Percentiles rank a stretch among this genome's conserved stretches.
Evolutionary conservation across 2,888 invertebrate genomes (phyloP).

Genomic region (Acronicta leporina): DNA sequence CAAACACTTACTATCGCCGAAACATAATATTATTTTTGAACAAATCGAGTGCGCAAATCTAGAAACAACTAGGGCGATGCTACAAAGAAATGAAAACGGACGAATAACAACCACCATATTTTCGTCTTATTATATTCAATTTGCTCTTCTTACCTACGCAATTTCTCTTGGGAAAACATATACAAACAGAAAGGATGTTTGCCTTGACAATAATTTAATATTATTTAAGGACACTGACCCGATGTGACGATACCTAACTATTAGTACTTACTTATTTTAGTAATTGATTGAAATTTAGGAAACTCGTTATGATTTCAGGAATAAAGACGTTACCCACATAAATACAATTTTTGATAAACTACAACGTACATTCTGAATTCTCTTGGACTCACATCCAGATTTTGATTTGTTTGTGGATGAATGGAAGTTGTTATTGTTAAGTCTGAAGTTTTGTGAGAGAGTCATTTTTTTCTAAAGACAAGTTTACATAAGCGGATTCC

Average conservation of each 20-base stretch:
- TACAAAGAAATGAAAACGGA: constrained; percentile 49
- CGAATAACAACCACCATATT: constrained; percentile 58
- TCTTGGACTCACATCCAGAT: no score
- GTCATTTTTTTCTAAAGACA: no score
- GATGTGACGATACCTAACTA: constrained; percentile 5
- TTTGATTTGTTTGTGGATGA: no score
- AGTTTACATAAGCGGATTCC: no score
- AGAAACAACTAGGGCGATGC: constrained; percentile 22
- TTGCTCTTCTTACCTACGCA: constrained; percentile 54
- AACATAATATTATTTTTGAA: background rate
- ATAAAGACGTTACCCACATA: no score
- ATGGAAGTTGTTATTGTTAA: no score
- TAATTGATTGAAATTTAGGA: constrained; percentile 7
- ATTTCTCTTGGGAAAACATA: constrained; percentile 47
- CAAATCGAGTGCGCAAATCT: background rate
- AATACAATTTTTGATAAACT: no score
- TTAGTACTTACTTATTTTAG: background rate
- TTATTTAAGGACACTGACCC: constrained; percentile 11
- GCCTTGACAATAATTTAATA: constrained; percentile 8
- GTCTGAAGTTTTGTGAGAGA: no score
- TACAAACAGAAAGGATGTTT: constrained; percentile 26
- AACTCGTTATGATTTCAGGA: no score
- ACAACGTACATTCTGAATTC: no score
- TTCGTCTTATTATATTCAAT: constrained; percentile 66
- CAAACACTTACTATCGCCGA: no score